Conservation (phyloP, 2,797 vertebrate genomes). For the Loris lydekkerianus region DNA sequence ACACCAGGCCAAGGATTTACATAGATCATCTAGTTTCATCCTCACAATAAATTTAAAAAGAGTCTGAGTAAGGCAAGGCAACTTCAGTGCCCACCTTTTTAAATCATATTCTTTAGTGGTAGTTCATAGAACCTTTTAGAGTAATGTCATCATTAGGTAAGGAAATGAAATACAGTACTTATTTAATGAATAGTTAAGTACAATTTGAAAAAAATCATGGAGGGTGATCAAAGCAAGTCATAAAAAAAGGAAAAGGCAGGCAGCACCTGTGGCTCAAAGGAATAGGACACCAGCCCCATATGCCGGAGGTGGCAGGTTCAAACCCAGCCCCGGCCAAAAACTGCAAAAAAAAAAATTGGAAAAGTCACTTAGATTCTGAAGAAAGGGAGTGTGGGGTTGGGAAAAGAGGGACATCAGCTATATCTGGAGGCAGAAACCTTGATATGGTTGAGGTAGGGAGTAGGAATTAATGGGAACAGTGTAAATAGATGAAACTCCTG, state of each 20-base stretch:
- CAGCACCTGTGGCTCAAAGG: too few relatives aligned
- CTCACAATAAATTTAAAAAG: not conserved
- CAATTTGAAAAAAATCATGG: not conserved
- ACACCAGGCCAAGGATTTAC: not conserved
- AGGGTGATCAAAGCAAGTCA: not conserved
- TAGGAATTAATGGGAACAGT: not conserved
- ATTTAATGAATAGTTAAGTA: not conserved
- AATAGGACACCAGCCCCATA: too few relatives aligned
- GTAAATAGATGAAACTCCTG: not conserved
- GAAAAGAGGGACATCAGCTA: not conserved
- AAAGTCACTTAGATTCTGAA: constrained; percentile 3
- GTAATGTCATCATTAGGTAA: not conserved
- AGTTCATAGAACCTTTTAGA: not conserved
- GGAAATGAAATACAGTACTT: not conserved
- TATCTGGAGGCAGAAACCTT: not conserved
- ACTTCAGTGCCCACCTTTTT: not conserved
- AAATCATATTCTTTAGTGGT: not conserved
- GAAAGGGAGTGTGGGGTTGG: not conserved
- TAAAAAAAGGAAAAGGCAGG: not conserved
- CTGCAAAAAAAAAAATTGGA: not conserved
- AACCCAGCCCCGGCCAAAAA: too few relatives aligned
- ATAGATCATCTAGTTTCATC: not conserved
- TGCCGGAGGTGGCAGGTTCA: too few relatives aligned
- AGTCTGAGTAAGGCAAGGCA: not conserved
- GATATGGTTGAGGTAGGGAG: not conserved